Conservation (phyloP, 92 coral and sea anemone genomes). For the Phymanthus crucifer region DNA sequence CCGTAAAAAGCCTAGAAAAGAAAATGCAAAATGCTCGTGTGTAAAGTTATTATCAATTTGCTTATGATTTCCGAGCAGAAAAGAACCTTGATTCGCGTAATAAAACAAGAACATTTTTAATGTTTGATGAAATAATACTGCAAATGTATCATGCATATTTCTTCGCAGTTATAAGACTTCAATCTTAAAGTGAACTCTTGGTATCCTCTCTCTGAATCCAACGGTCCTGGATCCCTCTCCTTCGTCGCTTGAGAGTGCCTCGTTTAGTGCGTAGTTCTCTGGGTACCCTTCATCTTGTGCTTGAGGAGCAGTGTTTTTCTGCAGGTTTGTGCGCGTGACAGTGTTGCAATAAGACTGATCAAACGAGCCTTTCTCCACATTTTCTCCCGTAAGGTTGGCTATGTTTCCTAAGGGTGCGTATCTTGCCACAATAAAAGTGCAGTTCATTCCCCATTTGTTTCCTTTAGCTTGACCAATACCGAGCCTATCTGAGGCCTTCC, state of each 20-base stretch:
- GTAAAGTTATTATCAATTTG: too few relatives aligned
- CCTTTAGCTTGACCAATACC: constrained; percentile 87
- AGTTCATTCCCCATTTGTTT: constrained; percentile 81
- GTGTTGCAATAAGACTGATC: constrained; percentile 80
- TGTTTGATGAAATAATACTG: too few relatives aligned
- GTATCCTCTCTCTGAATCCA: constrained; percentile 35
- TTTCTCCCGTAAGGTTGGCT: constrained; percentile 45
- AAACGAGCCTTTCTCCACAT: constrained; percentile 75
- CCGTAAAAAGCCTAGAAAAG: too few relatives aligned
- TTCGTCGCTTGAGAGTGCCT: constrained; percentile 26
- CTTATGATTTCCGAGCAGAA: too few relatives aligned
- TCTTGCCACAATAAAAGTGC: constrained; percentile 90
- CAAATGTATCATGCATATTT: too few relatives aligned
- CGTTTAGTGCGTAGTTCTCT: constrained; percentile 18
- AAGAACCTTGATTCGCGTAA: too few relatives aligned
- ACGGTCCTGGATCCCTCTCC: constrained; percentile 22
- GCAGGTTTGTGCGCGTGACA: constrained; percentile 45
- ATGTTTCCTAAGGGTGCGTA: constrained; percentile 82
- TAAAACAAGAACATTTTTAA: too few relatives aligned
- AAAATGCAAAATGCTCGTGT: too few relatives aligned
- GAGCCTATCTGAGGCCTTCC: constrained; percentile 78
- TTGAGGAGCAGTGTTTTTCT: background rate
- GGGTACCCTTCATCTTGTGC: background rate
- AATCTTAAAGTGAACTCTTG: constrained; percentile 17
- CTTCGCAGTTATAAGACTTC: constrained; percentile 12